phyloP scores from a whole-genome alignment of 2,797 vertebrate genomes.

The Chaunax sp. region DNA sequence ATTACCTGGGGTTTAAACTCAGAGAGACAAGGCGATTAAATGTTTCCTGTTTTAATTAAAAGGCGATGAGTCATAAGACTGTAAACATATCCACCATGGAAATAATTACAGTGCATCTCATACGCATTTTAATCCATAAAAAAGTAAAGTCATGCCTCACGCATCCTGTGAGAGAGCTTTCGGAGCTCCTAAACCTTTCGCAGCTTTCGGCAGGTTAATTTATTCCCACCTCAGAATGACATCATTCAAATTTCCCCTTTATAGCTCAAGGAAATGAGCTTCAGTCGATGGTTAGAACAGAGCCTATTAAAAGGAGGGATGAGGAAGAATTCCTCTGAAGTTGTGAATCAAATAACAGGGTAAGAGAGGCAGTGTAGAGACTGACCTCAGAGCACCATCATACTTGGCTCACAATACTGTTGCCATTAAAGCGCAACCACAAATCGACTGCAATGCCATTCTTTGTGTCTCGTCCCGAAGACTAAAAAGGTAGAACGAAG shows the following conservation, averaged over 20 bases:
- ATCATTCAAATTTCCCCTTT: conserved; percentile 57
- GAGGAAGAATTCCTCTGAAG: conserved; percentile 48
- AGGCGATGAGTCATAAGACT: conserved; percentile 66
- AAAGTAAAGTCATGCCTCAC: conserved; percentile 35
- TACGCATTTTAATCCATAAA: conserved; percentile 62
- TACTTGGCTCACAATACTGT: conserved; percentile 23
- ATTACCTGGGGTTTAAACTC: conserved; percentile 71
- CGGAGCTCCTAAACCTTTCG: conserved; percentile 42
- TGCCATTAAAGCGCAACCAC: conserved; percentile 27
- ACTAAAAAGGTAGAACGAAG: not conserved
- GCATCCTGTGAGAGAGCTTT: conserved; percentile 6
- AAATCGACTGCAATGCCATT: not conserved
- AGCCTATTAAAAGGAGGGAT: conserved; percentile 36
- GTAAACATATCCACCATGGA: conserved; percentile 66
- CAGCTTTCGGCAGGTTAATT: conserved; percentile 67
- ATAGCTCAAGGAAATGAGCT: conserved; percentile 49
- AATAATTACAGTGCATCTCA: conserved; percentile 74
- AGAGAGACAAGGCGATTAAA: conserved; percentile 65
- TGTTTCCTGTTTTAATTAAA: conserved; percentile 78
- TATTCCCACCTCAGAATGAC: conserved; percentile 61
- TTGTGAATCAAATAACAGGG: conserved; percentile 54
- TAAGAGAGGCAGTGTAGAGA: not conserved
- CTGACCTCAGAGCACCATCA: conserved; percentile 45
- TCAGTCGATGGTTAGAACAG: conserved; percentile 38
- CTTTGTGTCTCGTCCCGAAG: conserved; percentile 7